phyloP scores from a whole-genome alignment of 2,797 vertebrate species.

The Chiroxiphia lanceolata region DNA sequence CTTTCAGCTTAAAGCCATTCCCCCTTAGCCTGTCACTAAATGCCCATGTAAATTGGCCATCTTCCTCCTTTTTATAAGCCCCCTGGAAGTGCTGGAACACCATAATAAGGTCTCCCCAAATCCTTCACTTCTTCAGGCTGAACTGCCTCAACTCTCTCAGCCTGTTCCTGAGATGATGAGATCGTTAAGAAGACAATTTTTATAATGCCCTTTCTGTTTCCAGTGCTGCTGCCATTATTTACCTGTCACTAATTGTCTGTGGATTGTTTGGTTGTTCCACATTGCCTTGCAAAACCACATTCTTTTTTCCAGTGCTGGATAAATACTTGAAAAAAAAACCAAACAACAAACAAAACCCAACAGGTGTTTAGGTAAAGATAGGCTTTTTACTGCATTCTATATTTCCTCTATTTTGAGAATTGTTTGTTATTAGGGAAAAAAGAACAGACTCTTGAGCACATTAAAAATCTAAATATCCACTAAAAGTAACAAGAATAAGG shows the following conservation, averaged over 20 bases:
- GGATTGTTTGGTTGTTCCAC: neutral
- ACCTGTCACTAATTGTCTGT: fast-evolving
- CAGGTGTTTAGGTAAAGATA: neutral
- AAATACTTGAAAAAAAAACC: neutral
- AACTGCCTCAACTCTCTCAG: neutral
- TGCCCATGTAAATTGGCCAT: neutral
- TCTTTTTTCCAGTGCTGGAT: neutral
- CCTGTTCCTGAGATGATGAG: too few species aligned
- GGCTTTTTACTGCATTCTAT: fast-evolving
- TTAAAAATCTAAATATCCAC: neutral
- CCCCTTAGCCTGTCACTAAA: neutral
- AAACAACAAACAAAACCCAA: neutral
- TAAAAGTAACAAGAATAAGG: neutral
- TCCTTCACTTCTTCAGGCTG: neutral
- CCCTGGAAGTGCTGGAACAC: neutral
- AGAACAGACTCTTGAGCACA: neutral
- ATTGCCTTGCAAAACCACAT: neutral
- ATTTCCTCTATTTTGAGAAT: neutral
- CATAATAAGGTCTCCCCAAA: neutral
- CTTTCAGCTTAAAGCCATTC: neutral
- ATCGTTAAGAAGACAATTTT: neutral
- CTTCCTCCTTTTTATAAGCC: neutral
- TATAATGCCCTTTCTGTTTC: neutral
- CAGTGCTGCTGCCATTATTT: neutral
- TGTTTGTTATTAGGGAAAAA: neutral